Evolutionary conservation across 2,888 invertebrate genomes (phyloP).

Genomic region (Scaptomyza polygonia): DNA sequence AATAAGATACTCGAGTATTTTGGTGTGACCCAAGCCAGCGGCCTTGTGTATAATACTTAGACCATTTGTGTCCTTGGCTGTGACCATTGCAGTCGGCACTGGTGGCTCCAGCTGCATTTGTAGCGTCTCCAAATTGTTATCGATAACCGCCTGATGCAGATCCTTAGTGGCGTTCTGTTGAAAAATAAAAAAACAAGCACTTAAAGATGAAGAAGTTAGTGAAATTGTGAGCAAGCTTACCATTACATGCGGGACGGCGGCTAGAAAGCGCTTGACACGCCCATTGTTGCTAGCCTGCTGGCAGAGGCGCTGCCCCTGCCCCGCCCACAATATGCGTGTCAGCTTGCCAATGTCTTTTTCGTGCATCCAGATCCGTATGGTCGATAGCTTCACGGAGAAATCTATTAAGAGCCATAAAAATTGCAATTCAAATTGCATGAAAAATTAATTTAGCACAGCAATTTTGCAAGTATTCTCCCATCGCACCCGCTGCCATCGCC

Average conservation of each 20-base stretch:
- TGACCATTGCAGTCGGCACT: conserved; percentile 89
- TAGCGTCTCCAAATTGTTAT: conserved; percentile 90
- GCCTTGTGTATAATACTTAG: conserved; percentile 95
- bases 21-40: conserved; percentile 91
- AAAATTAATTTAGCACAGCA: conserved; percentile 41
- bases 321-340: conserved; percentile 95
- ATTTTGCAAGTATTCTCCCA: conserved; percentile 5
- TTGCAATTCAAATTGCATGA: conserved; percentile 40
- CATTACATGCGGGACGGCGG: conserved; percentile 97
- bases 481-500: too few species aligned
- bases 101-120: conserved; percentile 88
- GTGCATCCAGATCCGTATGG: conserved; percentile 97
- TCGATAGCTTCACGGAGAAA: conserved; percentile 92
- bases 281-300: conserved; percentile 94
- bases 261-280: conserved; percentile 92
- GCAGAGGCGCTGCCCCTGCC: conserved; percentile 92
- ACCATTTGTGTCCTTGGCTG: conserved; percentile 91
- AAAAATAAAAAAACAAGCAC: neutral
- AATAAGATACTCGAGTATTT: conserved; percentile 90
- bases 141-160: conserved; percentile 91
- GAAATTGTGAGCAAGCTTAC: conserved; percentile 85
- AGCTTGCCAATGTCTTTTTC: conserved; percentile 94
- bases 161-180: conserved; percentile 91
- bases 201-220: neutral
- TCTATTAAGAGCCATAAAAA: conserved; percentile 84